phyloP scores from a whole-genome alignment of 2,797 vertebrate species.

The Trachurus trachurus region DNA sequence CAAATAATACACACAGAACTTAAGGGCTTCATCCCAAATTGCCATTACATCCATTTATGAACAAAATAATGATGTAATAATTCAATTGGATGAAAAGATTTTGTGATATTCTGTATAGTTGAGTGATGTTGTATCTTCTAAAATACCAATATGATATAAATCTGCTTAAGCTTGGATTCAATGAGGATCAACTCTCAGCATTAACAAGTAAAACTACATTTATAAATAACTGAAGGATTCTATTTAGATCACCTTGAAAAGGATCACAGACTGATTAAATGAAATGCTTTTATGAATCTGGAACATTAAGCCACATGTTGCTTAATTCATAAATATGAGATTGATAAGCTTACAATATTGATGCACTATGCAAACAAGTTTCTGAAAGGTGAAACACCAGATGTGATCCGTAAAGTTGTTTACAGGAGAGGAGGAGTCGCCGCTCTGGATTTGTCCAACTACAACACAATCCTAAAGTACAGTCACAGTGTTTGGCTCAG shows the following conservation, averaged over 20 bases:
- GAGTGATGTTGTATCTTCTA: neutral
- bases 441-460: neutral
- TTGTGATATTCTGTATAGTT: neutral
- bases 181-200: neutral
- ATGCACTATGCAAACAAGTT: neutral
- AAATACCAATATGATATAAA: neutral
- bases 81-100: neutral
- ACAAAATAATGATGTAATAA: neutral
- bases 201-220: neutral
- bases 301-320: no score
- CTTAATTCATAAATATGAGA: no score
- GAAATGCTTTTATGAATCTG: no score
- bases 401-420: neutral
- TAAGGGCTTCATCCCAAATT: neutral
- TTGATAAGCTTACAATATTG: no score
- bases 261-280: neutral
- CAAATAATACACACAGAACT: conserved; percentile 2
- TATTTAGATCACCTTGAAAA: neutral
- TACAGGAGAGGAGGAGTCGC: neutral
- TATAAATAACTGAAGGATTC: neutral
- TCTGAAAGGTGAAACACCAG: neutral
- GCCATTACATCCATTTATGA: neutral
- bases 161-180: neutral
- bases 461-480: neutral
- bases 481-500: neutral